phyloP scores from a whole-genome alignment of 1,140 invertebrate genomes.

The Telenomus remus region DNA sequence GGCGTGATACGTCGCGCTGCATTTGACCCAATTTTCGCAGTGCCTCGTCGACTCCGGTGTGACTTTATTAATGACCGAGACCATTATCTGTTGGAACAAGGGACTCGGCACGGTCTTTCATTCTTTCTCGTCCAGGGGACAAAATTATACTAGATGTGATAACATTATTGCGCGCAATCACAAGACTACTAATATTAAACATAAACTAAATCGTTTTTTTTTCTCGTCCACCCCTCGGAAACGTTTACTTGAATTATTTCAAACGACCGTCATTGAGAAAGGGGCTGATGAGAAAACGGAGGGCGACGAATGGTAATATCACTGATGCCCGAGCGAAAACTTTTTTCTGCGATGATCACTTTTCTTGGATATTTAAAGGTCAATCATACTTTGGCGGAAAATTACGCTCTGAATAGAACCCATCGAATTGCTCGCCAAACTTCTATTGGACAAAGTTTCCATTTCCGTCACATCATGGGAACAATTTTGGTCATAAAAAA shows the following conservation, averaged over 20 bases:
- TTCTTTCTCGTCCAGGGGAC: constrained; percentile 9
- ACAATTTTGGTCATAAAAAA: background rate
- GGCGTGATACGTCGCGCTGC: constrained; percentile 25
- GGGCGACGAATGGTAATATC: too few relatives aligned
- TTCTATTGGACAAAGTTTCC: background rate
- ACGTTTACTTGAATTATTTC: too few relatives aligned
- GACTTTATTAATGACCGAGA: constrained; percentile 58
- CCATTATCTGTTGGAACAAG: constrained; percentile 49
- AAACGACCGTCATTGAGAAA: too few relatives aligned
- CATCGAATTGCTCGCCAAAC: too few relatives aligned
- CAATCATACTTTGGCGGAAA: constrained; percentile 11
- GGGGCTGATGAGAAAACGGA: too few relatives aligned
- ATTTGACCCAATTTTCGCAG: constrained; percentile 58
- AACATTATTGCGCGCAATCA: background rate
- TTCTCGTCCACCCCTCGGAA: too few relatives aligned
- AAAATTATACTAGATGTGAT: background rate
- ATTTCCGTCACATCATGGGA: background rate
- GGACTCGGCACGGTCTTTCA: constrained; percentile 34
- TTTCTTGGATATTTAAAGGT: constrained; percentile 9
- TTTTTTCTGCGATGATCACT: background rate
- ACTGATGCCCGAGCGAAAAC: too few relatives aligned
- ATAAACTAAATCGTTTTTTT: too few relatives aligned
- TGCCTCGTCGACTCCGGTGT: constrained; percentile 43
- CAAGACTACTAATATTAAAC: too few relatives aligned
- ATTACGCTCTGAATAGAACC: background rate